Evolutionary conservation across 2,888 invertebrate species (phyloP).

Genomic region (Nemapogon koenigi): DNA sequence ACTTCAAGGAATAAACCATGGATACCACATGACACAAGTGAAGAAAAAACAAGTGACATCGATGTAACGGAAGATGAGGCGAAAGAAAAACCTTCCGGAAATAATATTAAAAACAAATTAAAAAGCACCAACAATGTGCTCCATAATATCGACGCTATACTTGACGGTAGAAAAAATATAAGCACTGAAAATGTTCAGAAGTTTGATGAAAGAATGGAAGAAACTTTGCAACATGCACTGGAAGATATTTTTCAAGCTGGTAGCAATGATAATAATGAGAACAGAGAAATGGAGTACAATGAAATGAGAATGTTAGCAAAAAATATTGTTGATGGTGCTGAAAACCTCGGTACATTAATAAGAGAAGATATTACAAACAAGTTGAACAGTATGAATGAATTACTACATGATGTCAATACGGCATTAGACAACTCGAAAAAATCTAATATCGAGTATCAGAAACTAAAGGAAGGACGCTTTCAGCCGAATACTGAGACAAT

Average conservation of each 20-base stretch:
- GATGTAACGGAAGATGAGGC: neutral
- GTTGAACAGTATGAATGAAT: slow-evolving; percentile 52
- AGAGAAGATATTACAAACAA: slow-evolving; percentile 56
- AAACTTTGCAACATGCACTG: too few species aligned
- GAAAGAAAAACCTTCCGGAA: neutral
- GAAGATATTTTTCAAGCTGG: slow-evolving; percentile 34
- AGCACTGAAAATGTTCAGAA: neutral
- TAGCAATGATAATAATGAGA: slow-evolving; percentile 28
- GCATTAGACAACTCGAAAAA: slow-evolving; percentile 48
- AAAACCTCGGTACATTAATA: slow-evolving; percentile 47
- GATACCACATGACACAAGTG: too few species aligned
- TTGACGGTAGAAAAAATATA: slow-evolving; percentile 7
- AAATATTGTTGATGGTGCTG: slow-evolving; percentile 51
- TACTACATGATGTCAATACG: slow-evolving; percentile 49
- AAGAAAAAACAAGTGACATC: neutral
- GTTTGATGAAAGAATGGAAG: neutral
- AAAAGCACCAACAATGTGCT: slow-evolving; percentile 13
- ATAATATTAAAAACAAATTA: slow-evolving; percentile 12
- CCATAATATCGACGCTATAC: slow-evolving; percentile 7
- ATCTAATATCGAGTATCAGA: slow-evolving; percentile 42
- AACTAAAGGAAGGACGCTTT: slow-evolving; percentile 37
- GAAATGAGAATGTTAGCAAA: slow-evolving; percentile 47
- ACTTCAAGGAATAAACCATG: slow-evolving; percentile 24
- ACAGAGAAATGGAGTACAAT: slow-evolving; percentile 38
- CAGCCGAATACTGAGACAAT: neutral